These are phyloP conservation scores for Odocoileus virginianus DNA, from an alignment of 2,113 vertebrate species.

Conservation along the genomic window DNA sequence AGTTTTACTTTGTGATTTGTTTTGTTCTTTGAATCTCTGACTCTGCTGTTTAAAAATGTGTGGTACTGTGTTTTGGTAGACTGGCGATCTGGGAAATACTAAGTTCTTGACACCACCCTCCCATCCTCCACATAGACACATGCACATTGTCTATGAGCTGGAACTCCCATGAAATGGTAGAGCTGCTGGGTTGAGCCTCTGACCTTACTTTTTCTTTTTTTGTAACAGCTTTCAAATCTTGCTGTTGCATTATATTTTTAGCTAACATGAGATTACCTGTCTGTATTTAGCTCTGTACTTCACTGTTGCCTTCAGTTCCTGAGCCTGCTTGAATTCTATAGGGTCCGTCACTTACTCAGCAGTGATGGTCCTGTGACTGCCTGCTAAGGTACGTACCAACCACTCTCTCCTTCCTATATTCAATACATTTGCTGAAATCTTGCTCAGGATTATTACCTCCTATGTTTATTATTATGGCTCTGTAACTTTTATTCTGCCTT, in stretches of 20 bases:
- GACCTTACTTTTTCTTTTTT: not conserved
- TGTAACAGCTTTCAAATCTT: not conserved
- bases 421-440: not conserved
- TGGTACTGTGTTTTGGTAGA: not conserved
- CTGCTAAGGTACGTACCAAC: not conserved
- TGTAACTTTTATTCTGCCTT: not conserved
- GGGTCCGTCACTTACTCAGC: not conserved
- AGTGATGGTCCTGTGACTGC: not conserved
- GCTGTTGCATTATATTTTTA: not conserved
- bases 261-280: not conserved
- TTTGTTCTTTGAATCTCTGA: not conserved
- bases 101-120: not conserved
- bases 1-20: not conserved
- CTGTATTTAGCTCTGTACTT: not conserved
- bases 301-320: not conserved
- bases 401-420: not conserved
- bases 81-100: not conserved
- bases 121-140: not conserved
- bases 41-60: not conserved
- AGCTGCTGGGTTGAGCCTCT: not conserved
- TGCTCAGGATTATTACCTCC: not conserved
- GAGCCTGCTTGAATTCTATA: not conserved
- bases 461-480: not conserved
- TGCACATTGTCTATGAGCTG: not conserved
- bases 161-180: not conserved